Base-by-base conservation (phyloP, 2,113 vertebrate species). In the Prunella himalayana region DNA sequence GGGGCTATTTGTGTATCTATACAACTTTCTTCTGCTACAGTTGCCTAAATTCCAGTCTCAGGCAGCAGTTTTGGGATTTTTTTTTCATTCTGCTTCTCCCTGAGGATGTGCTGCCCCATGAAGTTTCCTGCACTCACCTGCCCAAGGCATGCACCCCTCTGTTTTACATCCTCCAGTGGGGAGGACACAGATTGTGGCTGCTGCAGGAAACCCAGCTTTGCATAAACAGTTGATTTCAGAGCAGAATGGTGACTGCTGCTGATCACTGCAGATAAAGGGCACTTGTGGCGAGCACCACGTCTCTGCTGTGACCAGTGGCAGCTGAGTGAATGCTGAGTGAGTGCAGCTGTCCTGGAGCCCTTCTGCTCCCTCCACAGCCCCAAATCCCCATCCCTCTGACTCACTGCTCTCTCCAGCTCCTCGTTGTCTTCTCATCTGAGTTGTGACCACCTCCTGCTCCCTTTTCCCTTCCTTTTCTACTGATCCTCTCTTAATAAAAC, bases 341-440 rank as follows among this genome's bases (percentile, higher is more conserved):
- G 59, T 2, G 0, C 79, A 56, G 51, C 75, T 11, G 3, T 31
- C 71, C 59, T 1, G 0, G 44, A 0, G 2, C 50, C 31, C 35
- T 28, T 9, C 70, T 0, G 0, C 28, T 66, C 82, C 65, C 73
- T 63, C n/a, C 20, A 8, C 3, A 0, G 66, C 54, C 50, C 44
- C 18, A 39, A 8, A 8, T 7, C 20, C 3, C 54, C 5, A 0
- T 28, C 57, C n/a, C 54, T 61, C 56, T 2, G 0, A 54, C 8
- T 33, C 47, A 3, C 42, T 37, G 47, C 42, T 21, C 47, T 31
- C 60, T 77, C 2, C 10, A 33, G 4, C n/a, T 56, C 54, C 53
- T 60, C 33, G 1, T 4, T 79, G 27, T 17, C 35, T 70, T 56
- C 84, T 86, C 50, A 28, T 21, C 69, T 3, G 3, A 15, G 42